These are phyloP conservation scores for Dendroctonus valens DNA, from an alignment of 1,140 invertebrate species.

Conservation along the genomic window DNA sequence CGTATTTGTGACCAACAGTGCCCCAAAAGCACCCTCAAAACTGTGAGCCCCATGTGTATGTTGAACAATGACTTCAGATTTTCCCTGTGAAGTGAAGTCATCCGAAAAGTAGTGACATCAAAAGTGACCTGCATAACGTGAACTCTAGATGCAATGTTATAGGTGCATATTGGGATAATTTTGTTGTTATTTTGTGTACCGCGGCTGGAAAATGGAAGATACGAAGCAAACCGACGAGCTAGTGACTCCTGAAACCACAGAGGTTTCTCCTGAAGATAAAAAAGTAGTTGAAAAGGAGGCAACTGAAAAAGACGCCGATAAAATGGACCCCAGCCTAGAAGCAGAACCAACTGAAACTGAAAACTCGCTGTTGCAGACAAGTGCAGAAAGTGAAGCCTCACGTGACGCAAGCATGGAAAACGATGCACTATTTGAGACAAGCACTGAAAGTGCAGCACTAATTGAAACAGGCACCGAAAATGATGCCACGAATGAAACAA, in stretches of 20 bases:
- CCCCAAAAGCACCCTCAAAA: too few relatives aligned
- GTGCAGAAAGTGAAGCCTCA: too few relatives aligned
- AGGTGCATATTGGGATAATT: neutral
- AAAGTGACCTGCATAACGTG: conserved; percentile 17
- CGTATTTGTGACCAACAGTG: too few relatives aligned
- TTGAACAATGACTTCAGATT: too few relatives aligned
- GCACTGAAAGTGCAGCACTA: too few relatives aligned
- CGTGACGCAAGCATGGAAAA: too few relatives aligned
- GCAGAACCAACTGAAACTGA: neutral
- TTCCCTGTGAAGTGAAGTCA: too few relatives aligned
- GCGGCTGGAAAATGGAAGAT: conserved; percentile 10
- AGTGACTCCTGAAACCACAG: neutral
- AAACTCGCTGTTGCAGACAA: too few relatives aligned
- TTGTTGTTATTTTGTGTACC: neutral
- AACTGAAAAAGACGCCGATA: neutral
- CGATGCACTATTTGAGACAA: too few relatives aligned
- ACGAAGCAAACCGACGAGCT: neutral
- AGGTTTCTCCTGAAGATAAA: conserved; percentile 1
- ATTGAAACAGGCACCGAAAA: too few relatives aligned
- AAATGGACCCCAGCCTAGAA: neutral
- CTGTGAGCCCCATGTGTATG: too few relatives aligned
- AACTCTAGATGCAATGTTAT: neutral
- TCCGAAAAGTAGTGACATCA: neutral
- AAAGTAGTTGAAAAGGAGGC: conserved; percentile 2
- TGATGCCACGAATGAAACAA: too few relatives aligned